Base-by-base conservation (phyloP, 2,113 vertebrate species). In the Strix aluco region DNA sequence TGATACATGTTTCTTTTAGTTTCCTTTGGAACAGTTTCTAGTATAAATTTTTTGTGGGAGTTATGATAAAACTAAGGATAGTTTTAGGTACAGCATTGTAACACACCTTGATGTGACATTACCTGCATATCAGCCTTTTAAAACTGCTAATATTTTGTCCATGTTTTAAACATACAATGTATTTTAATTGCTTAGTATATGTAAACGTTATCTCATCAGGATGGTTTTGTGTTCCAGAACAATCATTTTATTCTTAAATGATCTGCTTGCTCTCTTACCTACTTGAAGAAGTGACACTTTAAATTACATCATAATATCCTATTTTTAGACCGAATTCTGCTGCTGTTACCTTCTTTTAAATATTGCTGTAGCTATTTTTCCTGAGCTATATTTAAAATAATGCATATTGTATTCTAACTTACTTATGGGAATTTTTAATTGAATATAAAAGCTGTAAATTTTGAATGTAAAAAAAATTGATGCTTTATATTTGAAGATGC, bases 301-400 rank as follows among this genome's bases (percentile, higher is more conserved):
- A 94, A 97, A 91, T 86, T 87, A 70, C 91, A 94, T 96, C 27
- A 10, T 94, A 96, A 81, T 96, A 95, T 55, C 86, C 79, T 96
- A 81, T 97, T 98, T 96, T 97, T 97, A 97, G 96, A 94, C 81
- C 92, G 91, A 97, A 91, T 96, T 81, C 73, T 97, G 86, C 96
- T 97, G 97, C 92, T 97, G 89, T 63, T 75, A 93, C 73, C 52
- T 66, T 97, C 92, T 97, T 97, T 95, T 88, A 95, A 96, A 96
- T 96, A 95, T 69, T 94, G 72, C 87, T 92, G 96, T 92, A 97
- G 87, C 93, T 98, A 95, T 97, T 98, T 97, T 98, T 98, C 92
- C 92, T 97, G 93, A 95, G 70, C 81, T 94, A 62, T 88, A 89
- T 96, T 97, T 97, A 94, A 97, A 95, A 94, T 91, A 81, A 92